These are phyloP conservation scores for Uromys caudimaculatus DNA, from an alignment of 2,797 vertebrate species.

Conservation along the genomic window DNA sequence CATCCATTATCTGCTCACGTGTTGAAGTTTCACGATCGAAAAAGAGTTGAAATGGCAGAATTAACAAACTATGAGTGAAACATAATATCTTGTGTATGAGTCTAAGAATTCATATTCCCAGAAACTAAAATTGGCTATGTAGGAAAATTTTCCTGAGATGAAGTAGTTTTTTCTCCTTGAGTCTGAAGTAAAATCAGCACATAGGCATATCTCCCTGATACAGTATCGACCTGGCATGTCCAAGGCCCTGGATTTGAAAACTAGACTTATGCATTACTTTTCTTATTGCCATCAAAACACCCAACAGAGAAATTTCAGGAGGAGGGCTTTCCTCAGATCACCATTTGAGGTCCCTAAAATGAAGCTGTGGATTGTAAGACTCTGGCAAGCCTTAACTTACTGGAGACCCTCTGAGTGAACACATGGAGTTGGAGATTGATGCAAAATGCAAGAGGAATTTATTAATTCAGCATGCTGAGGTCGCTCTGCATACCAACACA, in stretches of 20 bases:
- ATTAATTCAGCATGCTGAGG: too few species aligned
- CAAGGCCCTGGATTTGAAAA: neutral
- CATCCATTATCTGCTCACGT: neutral
- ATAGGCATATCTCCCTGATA: neutral
- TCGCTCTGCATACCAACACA: too few species aligned
- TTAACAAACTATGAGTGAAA: neutral
- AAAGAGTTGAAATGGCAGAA: neutral
- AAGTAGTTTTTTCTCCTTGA: neutral
- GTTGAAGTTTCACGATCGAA: neutral
- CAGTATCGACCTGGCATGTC: neutral
- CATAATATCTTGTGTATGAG: neutral
- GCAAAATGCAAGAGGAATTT: too few species aligned
- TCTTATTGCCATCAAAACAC: neutral
- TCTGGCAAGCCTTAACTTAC: too few species aligned
- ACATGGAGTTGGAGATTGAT: too few species aligned
- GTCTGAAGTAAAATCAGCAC: slow-evolving; percentile 9
- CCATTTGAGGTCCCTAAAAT: neutral
- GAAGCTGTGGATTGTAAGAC: neutral
- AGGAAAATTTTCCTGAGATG: neutral
- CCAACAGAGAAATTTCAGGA: neutral
- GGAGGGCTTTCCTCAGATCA: neutral
- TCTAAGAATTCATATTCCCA: too few species aligned
- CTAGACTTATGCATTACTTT: neutral
- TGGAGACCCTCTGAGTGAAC: too few species aligned
- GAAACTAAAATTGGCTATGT: neutral